phyloP scores from a whole-genome alignment of 2,113 vertebrate genomes.

The Microcebus jonahi region DNA sequence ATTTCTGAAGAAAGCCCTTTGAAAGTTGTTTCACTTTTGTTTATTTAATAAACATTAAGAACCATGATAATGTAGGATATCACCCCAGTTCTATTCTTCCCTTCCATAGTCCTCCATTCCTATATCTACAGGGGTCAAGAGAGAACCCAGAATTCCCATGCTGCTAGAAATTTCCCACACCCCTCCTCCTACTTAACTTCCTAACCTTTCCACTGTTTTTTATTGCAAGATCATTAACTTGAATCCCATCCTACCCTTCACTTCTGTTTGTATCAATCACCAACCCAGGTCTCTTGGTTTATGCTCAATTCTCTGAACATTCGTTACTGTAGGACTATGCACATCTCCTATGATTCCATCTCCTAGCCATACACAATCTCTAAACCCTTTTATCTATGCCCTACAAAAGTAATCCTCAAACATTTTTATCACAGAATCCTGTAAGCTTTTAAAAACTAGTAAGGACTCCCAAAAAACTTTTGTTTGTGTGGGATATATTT shows the following conservation, averaged over 20 bases:
- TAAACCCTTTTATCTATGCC: background rate
- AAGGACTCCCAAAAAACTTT: background rate
- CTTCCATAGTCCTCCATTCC: background rate
- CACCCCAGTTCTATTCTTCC: background rate
- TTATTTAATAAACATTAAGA: conserved; percentile 33
- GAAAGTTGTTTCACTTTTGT: background rate
- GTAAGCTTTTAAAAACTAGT: background rate
- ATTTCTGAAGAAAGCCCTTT: conserved; percentile 43
- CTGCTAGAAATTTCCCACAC: background rate
- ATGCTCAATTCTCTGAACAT: background rate
- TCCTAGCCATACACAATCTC: background rate
- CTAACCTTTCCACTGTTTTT: background rate
- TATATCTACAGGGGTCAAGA: background rate
- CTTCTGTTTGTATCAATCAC: background rate
- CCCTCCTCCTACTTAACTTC: background rate
- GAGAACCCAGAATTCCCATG: background rate
- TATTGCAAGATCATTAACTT: conserved; percentile 34
- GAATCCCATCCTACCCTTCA: background rate
- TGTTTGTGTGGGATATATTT: background rate
- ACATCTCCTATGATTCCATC: background rate
- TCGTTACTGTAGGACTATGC: background rate
- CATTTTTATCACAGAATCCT: background rate
- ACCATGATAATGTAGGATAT: background rate
- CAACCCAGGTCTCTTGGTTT: background rate
- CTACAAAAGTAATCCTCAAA: background rate